Conservation (phyloP, 2,888 invertebrate genomes). For the Polyommatus icarus region DNA sequence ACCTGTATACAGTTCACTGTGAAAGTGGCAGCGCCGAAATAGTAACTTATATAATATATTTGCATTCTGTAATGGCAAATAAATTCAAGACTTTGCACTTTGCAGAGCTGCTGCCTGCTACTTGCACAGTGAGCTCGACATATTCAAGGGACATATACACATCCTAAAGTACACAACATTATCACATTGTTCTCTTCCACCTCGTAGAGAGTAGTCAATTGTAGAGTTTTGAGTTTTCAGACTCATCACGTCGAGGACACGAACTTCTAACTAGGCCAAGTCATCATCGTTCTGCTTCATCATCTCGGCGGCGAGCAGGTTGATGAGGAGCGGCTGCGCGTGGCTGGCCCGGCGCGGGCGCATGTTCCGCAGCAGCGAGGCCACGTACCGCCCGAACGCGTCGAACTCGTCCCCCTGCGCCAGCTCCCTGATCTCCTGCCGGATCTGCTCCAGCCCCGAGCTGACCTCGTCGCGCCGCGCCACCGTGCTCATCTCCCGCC, state of each 20-base stretch:
- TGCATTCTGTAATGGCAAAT: too few relatives aligned
- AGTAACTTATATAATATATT: too few relatives aligned
- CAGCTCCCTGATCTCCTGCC: neutral
- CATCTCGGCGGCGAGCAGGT: constrained; percentile 12
- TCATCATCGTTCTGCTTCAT: neutral
- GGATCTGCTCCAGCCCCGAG: neutral
- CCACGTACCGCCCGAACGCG: constrained; percentile 10
- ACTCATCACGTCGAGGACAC: neutral
- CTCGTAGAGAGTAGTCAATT: too few relatives aligned
- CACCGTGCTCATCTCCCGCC: neutral
- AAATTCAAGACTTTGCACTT: too few relatives aligned
- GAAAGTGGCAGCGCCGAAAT: too few relatives aligned
- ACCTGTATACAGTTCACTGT: too few relatives aligned
- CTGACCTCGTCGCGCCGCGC: neutral
- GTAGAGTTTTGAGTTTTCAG: neutral
- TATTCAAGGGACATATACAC: too few relatives aligned
- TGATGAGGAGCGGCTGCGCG: constrained; percentile 1
- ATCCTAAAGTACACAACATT: too few relatives aligned
- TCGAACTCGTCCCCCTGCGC: constrained; percentile 18
- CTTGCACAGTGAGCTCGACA: too few relatives aligned
- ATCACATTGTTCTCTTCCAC: too few relatives aligned
- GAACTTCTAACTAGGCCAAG: neutral
- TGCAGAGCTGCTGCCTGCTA: too few relatives aligned
- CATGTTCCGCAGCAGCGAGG: constrained; percentile 20
- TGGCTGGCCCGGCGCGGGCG: constrained; percentile 2